These are phyloP conservation scores for Oreochromis tanganicae DNA, from an alignment of 2,113 vertebrate species.

Conservation along the genomic window DNA sequence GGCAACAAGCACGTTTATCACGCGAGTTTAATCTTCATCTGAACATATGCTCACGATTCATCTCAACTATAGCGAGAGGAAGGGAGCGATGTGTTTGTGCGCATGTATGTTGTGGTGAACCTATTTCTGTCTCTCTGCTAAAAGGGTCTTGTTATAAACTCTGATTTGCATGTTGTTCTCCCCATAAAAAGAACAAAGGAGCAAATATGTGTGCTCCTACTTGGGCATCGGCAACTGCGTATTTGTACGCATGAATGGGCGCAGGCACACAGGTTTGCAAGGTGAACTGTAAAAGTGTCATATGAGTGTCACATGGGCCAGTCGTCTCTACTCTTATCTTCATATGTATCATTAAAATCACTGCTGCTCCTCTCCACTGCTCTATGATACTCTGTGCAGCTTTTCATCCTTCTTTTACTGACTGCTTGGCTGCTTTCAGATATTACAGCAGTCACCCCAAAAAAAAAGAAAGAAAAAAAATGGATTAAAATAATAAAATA, in stretches of 20 bases:
- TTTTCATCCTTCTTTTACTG: neutral
- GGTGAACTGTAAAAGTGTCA: conserved; percentile 9
- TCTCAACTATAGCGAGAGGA: neutral
- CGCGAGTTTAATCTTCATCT: conserved; percentile 47
- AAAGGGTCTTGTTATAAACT: neutral
- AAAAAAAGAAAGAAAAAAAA: conserved; percentile 1
- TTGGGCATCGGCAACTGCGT: neutral
- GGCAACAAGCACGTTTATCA: conserved; percentile 52
- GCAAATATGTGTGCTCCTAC: neutral
- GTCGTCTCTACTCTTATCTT: neutral
- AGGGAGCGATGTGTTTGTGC: neutral
- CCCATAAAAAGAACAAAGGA: neutral
- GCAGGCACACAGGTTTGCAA: conserved; percentile 1
- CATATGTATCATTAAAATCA: conserved; percentile 44
- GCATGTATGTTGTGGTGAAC: conserved; percentile 16
- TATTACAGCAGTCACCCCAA: neutral
- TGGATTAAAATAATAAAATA: conserved; percentile 32
- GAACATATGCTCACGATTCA: conserved; percentile 54
- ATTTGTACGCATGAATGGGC: neutral
- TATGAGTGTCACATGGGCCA: neutral
- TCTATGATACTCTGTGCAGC: neutral
- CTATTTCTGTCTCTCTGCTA: neutral
- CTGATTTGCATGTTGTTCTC: neutral
- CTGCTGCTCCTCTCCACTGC: neutral
- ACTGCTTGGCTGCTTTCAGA: conserved; percentile 26